Conservation (phyloP, 2,888 invertebrate genomes). For the Orchestes rusci region DNA sequence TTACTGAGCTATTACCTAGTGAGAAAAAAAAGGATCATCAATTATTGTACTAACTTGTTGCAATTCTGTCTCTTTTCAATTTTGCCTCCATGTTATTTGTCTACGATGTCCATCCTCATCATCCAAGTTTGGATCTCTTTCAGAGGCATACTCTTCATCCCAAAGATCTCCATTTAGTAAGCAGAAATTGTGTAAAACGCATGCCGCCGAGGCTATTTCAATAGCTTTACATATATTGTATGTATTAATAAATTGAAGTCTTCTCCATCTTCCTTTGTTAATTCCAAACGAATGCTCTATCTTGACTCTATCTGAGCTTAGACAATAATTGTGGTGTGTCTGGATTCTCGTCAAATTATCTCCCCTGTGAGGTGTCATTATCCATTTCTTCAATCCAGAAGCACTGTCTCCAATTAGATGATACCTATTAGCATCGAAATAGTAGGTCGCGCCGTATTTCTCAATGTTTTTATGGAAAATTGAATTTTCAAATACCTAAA, state of each 20-base stretch:
- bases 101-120: too few species aligned
- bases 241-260: constrained; percentile 21
- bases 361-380: constrained; percentile 20
- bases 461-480: not conserved
- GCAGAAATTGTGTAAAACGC: not conserved
- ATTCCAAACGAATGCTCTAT: constrained; percentile 12
- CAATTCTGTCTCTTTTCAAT: too few species aligned
- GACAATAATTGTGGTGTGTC: constrained; percentile 18
- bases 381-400: constrained; percentile 16
- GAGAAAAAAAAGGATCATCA: too few species aligned
- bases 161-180: not conserved
- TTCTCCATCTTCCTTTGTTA: constrained; percentile 23
- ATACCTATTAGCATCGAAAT: too few species aligned
- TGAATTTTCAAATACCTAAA: not conserved
- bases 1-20: too few species aligned
- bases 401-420: constrained; percentile 20
- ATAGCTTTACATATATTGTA: constrained; percentile 22
- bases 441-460: not conserved
- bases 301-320: constrained; percentile 10
- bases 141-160: too few species aligned
- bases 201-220: constrained; percentile 12
- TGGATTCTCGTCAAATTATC: constrained; percentile 10
- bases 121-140: too few species aligned
- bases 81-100: too few species aligned
- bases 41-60: too few species aligned